Base-by-base conservation (phyloP, 2,797 vertebrate species). In the Molossus alvarezi region DNA sequence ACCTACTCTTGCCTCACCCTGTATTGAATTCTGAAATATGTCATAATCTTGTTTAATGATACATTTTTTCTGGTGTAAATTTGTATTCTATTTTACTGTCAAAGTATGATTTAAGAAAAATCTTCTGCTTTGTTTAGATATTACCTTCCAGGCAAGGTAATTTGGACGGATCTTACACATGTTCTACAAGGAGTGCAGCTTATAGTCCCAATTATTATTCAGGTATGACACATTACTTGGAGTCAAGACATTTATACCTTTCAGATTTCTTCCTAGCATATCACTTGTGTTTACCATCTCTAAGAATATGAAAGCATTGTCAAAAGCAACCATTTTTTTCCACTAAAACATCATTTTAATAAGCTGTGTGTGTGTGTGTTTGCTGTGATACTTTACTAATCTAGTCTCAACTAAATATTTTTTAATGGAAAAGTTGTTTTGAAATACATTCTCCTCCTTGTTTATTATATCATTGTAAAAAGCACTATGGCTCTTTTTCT, bases 151-250 rank as follows among this genome's bases (percentile, higher is more conserved):
- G 98, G 55, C 80, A 86, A 94, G 81, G 95, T n/a, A 86, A 88
- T 83, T 89, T 96, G 93, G 97, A 97, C 41, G 71, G 48, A 86
- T 75, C 97, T 90, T 98, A 98, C 13, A 75, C 98, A 4, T 98
- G 98, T 76, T 96, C 98, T 0, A 88, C 97, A 21, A 97, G 98
- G 57, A 98, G 97, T 60, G 23, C 97, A 0, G 97, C 98, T 92
- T 98, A 96, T 10, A 85, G 92, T 37, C 96, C 98, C 96, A 97
- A 82, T 88, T 98, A 97, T 65, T 75, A 86, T 89, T 89, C 98
- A 84, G 98, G 98, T 98, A 95, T 88, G 97, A 83, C 23, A 58
- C 14, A 10, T 95, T 95, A 41, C 92, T 95, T 97, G 91, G 80
- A 96, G 33, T 95, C 96, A 96, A 75, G 55, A 57, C 48, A 80